Conservation (phyloP, 2,113 vertebrate species). For the Heliornis fulica region DNA sequence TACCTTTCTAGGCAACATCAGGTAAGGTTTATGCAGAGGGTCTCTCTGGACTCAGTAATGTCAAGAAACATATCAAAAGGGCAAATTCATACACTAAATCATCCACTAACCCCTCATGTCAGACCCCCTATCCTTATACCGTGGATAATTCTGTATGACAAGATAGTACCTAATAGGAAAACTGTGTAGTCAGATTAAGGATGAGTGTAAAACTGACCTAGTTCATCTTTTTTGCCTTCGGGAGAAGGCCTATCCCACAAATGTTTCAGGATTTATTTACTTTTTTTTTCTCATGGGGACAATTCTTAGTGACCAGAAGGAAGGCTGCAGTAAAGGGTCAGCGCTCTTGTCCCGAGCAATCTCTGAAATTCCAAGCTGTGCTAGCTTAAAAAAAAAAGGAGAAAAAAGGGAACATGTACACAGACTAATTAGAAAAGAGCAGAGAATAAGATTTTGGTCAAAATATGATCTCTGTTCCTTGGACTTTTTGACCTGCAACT, state of each 20-base stretch:
- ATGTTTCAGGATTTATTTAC: background rate
- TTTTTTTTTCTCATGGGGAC: background rate
- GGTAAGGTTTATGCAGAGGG: background rate
- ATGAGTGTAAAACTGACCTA: background rate
- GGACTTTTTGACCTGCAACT: background rate
- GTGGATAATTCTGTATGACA: background rate
- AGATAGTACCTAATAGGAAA: background rate
- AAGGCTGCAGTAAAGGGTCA: background rate
- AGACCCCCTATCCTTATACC: background rate
- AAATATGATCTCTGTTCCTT: background rate
- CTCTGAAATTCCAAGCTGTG: background rate
- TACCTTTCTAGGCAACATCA: background rate
- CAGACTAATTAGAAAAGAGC: background rate
- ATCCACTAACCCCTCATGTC: background rate
- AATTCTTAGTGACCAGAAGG: background rate
- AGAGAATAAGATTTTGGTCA: background rate
- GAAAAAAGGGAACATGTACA: too few relatives aligned
- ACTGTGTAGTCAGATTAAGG: background rate
- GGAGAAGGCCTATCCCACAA: background rate
- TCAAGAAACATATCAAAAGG: background rate
- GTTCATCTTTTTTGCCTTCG: background rate
- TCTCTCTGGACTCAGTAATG: background rate
- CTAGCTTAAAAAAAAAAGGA: rapidly evolving
- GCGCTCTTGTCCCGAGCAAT: background rate
- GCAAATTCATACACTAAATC: background rate